These are phyloP conservation scores for Agrilus planipennis DNA, from an alignment of 1,140 invertebrate genomes.

Conservation along the genomic window DNA sequence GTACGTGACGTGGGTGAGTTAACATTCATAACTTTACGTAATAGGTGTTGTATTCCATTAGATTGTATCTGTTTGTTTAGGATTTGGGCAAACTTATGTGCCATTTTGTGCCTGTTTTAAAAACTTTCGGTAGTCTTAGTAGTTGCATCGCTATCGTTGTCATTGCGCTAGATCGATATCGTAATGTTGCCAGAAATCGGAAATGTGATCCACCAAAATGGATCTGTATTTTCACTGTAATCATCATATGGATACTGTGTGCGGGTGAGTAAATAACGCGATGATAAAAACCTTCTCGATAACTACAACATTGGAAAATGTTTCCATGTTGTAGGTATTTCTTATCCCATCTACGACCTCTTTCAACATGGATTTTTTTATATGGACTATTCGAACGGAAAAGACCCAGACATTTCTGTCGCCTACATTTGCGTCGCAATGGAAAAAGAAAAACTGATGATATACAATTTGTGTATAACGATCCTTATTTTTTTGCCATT, in stretches of 20 bases:
- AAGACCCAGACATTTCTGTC: conserved; percentile 10
- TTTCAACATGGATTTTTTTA: conserved; percentile 15
- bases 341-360: conserved; percentile 20
- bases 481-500: conserved; percentile 41
- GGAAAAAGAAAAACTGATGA: conserved; percentile 31
- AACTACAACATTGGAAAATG: too few species aligned
- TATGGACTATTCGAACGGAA: conserved; percentile 10
- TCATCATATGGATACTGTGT: conserved; percentile 30
- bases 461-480: conserved; percentile 32
- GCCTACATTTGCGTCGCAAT: conserved; percentile 23
- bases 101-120: conserved; percentile 36
- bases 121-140: conserved; percentile 36
- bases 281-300: conserved; percentile 5
- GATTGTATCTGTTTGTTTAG: conserved; percentile 24
- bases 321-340: conserved; percentile 24
- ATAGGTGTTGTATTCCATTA: conserved; percentile 1
- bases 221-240: conserved; percentile 21
- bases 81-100: conserved; percentile 36
- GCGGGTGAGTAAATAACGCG: conserved; percentile 19
- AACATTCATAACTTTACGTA: too few species aligned
- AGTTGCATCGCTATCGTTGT: conserved; percentile 40
- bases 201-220: conserved; percentile 34
- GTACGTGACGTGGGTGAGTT: conserved; percentile 26
- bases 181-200: conserved; percentile 31
- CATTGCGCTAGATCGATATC: conserved; percentile 42